Base-by-base conservation (phyloP, 1,140 invertebrate species). In the Pogonomyrmex californicus region DNA sequence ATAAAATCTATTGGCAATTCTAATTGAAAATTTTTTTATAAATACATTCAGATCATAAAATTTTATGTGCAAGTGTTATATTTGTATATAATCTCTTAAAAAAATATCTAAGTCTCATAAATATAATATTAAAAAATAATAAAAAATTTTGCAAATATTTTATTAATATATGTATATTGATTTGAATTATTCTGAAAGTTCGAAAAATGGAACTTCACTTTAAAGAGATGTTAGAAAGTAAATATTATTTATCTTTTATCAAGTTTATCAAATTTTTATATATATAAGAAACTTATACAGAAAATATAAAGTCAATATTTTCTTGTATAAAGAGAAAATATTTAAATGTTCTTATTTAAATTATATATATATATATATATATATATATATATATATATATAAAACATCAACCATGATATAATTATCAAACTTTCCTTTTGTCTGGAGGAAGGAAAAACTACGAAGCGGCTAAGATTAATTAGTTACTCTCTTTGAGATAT, bases 401-500 rank as follows among this genome's bases (percentile, higher is more conserved):
- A 10, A 49, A 0, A 1, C 2, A 23, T 47, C 1, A 30, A 62
- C 2, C 49, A 58, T 17, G 30, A 12, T 23, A 65, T 7, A 2
- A 36, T 44, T 44, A 62, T 77, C 17, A 41, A 60, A 62, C 5
- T 77, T 62, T 7, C 14, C 38, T 5, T 63, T 44, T 51, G 60
- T 9, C 10, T 44, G 23, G 2, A 70, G 47, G 41, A 68, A 68
- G 36, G 44, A 23, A 54, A 70, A 70, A 70, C 23, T 23, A 23
- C 23, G 23, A 9, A 33, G n/a, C 0, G 38, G 54, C 33, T 33
- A 38, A 78, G 76, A 78, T 81, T 81, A 81, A 81, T 81, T 70
- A 66, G 9, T 70, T 60, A 54, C 38, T 81, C 23, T 78, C 62
- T 51, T 81, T 49, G 49, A 17, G 23, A 56, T 5, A 14, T 54